Evolutionary conservation across 2,888 invertebrate genomes (phyloP).

Genomic region (Melanotus villosus): DNA sequence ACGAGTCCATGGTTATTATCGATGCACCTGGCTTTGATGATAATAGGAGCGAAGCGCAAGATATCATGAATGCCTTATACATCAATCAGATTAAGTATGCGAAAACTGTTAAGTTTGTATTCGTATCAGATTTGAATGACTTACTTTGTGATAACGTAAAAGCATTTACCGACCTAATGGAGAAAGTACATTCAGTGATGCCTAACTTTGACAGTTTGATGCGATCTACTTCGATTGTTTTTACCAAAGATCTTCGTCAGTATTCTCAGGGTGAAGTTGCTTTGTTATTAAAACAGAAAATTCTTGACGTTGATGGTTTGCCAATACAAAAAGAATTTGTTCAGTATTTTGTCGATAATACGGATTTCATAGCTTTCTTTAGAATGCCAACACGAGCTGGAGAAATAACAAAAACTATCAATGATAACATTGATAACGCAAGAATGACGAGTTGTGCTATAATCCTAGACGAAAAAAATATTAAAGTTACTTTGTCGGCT

Average conservation of each 20-base stretch:
- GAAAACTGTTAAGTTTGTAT: slow-evolving; percentile 18
- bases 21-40: slow-evolving; percentile 33
- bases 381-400: slow-evolving; percentile 17
- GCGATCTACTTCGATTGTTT: slow-evolving; percentile 5
- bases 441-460: not conserved
- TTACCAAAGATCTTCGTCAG: slow-evolving; percentile 22
- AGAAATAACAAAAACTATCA: not conserved
- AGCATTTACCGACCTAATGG: slow-evolving; percentile 15
- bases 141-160: slow-evolving; percentile 10
- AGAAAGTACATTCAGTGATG: slow-evolving; percentile 8
- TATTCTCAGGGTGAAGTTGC: not conserved
- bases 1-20: not conserved
- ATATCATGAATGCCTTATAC: slow-evolving; percentile 29
- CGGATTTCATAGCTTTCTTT: slow-evolving; percentile 10
- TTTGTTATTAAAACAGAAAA: not conserved
- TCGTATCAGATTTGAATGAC: slow-evolving; percentile 24
- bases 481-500: not conserved
- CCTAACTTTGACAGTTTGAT: slow-evolving; percentile 3
- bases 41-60: slow-evolving; percentile 19
- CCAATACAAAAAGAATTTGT: not conserved
- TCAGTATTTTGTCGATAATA: slow-evolving; percentile 5
- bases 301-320: slow-evolving; percentile 5
- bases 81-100: slow-evolving; percentile 22
- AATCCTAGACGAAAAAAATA: not conserved
- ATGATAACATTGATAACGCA: slow-evolving; percentile 10